Conservation (phyloP, 2,797 vertebrate genomes). For the Sphenopsis melanotis region DNA sequence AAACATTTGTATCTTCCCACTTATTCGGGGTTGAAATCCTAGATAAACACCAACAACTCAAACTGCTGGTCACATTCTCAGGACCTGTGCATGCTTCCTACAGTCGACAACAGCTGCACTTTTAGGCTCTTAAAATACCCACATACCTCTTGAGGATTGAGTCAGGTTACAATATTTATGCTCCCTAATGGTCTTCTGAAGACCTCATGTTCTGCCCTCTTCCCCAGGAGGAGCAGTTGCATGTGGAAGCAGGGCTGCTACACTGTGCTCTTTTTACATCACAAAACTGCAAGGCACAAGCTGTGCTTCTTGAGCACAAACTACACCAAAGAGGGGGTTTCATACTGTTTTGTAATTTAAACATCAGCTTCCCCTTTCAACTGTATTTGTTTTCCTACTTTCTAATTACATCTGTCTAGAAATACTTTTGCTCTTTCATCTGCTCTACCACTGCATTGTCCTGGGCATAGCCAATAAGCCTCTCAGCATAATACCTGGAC, state of each 20-base stretch:
- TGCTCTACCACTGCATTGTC: neutral
- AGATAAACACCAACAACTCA: neutral
- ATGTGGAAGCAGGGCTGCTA: neutral
- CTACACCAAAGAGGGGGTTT: neutral
- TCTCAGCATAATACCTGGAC: neutral
- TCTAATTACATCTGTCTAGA: neutral
- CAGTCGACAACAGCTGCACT: neutral
- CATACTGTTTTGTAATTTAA: neutral
- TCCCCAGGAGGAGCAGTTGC: neutral
- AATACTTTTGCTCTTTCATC: neutral
- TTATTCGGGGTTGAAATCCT: neutral
- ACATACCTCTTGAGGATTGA: neutral
- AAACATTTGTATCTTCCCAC: neutral
- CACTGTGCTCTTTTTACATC: rapidly evolving
- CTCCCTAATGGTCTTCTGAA: neutral
- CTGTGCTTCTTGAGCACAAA: neutral
- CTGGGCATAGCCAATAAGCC: neutral
- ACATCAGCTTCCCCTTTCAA: neutral
- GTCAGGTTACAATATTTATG: neutral
- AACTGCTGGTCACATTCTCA: neutral
- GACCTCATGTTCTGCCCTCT: neutral
- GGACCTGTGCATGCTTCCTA: neutral
- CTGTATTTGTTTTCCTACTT: neutral
- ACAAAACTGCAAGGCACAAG: neutral
- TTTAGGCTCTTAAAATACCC: neutral